Percentiles rank a stretch among this genome's conserved stretches.
Evolutionary conservation across 2,888 invertebrate genomes (phyloP).

Genomic region (Caenorhabditis sinica): DNA sequence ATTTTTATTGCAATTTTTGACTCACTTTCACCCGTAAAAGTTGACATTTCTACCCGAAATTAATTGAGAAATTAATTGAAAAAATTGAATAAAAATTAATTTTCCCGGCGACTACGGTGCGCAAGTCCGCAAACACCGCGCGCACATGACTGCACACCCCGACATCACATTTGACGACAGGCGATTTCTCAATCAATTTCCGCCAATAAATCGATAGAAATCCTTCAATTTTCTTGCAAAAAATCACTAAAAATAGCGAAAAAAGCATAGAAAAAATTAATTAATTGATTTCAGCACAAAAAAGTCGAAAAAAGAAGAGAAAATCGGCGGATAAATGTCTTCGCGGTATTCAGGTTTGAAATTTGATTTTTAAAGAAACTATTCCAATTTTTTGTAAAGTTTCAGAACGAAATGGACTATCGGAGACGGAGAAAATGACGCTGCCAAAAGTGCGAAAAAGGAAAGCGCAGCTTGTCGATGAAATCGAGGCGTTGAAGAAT

Average conservation of each 20-base stretch:
- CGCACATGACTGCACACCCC: neutral
- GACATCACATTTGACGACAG: conserved; percentile 24
- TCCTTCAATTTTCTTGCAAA: neutral
- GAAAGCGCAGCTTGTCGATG: conserved; percentile 74
- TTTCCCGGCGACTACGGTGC: conserved; percentile 15
- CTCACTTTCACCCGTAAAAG: conserved; percentile 17
- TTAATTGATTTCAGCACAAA: conserved; percentile 17
- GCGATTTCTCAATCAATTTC: conserved; percentile 2
- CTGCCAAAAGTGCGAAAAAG: conserved; percentile 72
- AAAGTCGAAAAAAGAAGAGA: neutral
- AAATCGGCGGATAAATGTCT: conserved; percentile 37
- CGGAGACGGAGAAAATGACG: conserved; percentile 67
- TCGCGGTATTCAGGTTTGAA: conserved; percentile 57
- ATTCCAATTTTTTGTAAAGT: neutral
- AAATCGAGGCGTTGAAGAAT: conserved; percentile 73
- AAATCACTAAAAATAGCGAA: neutral
- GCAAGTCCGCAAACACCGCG: conserved; percentile 38
- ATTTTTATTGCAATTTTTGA: neutral
- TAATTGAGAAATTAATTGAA: conserved; percentile 11
- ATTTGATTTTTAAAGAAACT: neutral
- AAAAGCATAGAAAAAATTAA: neutral
- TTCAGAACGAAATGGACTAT: conserved; percentile 63
- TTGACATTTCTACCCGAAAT: conserved; percentile 10
- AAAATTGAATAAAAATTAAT: neutral
- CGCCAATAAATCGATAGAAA: neutral